Evolutionary conservation across 1,140 invertebrate genomes (phyloP), one percentile per base, ranked within the genome.

Genomic region (Parapsyche elsis): DNA sequence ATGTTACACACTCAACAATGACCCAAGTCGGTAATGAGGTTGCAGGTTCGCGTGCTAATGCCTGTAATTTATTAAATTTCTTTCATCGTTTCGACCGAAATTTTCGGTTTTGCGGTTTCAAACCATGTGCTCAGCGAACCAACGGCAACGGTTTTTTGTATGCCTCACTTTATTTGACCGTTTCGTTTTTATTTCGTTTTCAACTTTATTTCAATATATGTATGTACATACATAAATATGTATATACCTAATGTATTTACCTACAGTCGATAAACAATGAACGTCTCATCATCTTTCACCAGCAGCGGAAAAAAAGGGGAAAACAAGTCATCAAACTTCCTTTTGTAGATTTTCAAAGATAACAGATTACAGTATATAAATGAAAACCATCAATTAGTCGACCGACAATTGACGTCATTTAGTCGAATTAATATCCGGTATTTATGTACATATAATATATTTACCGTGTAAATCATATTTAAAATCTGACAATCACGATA

Each of bases 61-160:
- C 44, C 57, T 21, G 75, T 77, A 77, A 77, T 77, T 77, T 77
- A 77, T 77, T 77, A 77, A 77, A 77, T 77, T 77, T 77, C 75
- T 77, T 64, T 77, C 75, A 64, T 61, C 75, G 57, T 77, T 77
- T 77, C 75, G 59, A 67, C 59, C 75, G 49, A 77, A 77, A 57
- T 77, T 49, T 14, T 53, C 45, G 75, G 46, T 77, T 77, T 77
- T 77, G 75, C 59, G 75, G 75, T 77, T 59, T 26, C 74, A 45
- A 61, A 77, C 75, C 75, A 77, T 77, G 75, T 77, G 75, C 59
- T 77, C 49, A 57, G 59, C 75, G 75, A 64, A 77, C 57, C 75
- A 77, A 77, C 74, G 49, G 74, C 59, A 61, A n/a, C 49, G 16
- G 16, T 53, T 53, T 53, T 53, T 53, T 16, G 49, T 53, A 53